Evolutionary conservation across 2,113 vertebrate genomes (phyloP).

Genomic region (Todiramphus saurophagus): DNA sequence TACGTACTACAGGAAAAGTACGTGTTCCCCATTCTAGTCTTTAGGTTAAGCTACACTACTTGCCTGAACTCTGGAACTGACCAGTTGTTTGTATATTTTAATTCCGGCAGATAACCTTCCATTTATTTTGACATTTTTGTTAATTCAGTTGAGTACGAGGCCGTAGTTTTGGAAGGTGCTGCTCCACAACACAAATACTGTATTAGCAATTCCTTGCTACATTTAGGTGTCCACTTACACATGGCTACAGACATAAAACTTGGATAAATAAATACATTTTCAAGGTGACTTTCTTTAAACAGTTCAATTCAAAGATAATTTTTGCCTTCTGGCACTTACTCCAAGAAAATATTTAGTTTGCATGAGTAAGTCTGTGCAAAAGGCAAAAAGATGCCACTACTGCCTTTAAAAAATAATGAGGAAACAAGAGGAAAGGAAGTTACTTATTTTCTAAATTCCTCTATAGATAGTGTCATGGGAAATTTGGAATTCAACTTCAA

Average conservation of each 20-base stretch:
- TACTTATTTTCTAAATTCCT: not conserved
- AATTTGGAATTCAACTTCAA: not conserved
- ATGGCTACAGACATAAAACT: not conserved
- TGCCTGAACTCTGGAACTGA: not conserved
- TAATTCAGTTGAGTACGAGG: not conserved
- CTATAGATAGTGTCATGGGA: not conserved
- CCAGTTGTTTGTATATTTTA: not conserved
- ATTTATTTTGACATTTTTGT: not conserved
- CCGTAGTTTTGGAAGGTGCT: not conserved
- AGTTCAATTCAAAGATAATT: not conserved
- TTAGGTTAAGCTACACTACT: not conserved
- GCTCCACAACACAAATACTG: not conserved
- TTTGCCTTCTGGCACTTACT: not conserved
- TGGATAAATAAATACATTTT: constrained; percentile 4
- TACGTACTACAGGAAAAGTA: not conserved
- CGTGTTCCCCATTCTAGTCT: not conserved
- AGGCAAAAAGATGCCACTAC: not conserved
- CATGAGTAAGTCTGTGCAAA: not conserved
- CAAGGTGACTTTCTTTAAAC: constrained; percentile 26
- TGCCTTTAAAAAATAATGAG: not conserved
- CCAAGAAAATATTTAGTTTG: not conserved
- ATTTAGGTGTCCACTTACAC: not conserved
- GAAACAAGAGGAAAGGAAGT: not conserved
- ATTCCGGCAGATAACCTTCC: accelerated
- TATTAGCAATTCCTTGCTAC: not conserved